These are phyloP conservation scores for Drosophila limbata DNA, from an alignment of 2,888 invertebrate species.

Conservation along the genomic window DNA sequence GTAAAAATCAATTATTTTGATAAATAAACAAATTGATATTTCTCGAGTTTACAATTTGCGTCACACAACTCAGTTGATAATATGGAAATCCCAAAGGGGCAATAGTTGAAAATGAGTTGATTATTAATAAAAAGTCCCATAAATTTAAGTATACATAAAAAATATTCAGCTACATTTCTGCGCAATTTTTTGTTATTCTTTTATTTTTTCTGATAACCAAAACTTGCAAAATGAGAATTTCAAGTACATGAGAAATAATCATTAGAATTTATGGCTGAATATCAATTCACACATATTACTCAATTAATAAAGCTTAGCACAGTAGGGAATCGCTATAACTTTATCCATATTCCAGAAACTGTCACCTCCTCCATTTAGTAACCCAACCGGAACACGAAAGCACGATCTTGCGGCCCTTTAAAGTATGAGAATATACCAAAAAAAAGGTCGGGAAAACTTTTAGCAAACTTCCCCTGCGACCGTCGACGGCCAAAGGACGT, in stretches of 20 bases:
- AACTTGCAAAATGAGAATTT: background rate
- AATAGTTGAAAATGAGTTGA: background rate
- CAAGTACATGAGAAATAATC: background rate
- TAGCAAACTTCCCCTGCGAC: constrained; percentile 37
- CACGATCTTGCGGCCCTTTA: constrained; percentile 41
- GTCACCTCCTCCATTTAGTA: constrained; percentile 22
- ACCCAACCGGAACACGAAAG: constrained; percentile 30
- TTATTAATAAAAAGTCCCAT: background rate
- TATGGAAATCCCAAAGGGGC: background rate
- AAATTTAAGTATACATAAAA: background rate
- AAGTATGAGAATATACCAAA: constrained; percentile 9
- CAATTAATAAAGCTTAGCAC: constrained; percentile 18
- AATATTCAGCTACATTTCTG: background rate
- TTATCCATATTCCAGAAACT: background rate
- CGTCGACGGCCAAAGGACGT: constrained; percentile 15
- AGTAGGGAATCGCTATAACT: background rate
- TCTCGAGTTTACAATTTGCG: background rate
- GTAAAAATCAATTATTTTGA: background rate
- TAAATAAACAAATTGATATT: background rate
- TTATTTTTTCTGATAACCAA: background rate
- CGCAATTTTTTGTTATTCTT: background rate
- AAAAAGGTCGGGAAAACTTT: constrained; percentile 43
- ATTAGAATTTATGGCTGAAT: background rate
- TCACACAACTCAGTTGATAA: background rate
- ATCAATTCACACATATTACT: background rate